These are phyloP conservation scores for Coilia nasus DNA, from an alignment of 2,797 vertebrate species.

Conservation along the genomic window DNA sequence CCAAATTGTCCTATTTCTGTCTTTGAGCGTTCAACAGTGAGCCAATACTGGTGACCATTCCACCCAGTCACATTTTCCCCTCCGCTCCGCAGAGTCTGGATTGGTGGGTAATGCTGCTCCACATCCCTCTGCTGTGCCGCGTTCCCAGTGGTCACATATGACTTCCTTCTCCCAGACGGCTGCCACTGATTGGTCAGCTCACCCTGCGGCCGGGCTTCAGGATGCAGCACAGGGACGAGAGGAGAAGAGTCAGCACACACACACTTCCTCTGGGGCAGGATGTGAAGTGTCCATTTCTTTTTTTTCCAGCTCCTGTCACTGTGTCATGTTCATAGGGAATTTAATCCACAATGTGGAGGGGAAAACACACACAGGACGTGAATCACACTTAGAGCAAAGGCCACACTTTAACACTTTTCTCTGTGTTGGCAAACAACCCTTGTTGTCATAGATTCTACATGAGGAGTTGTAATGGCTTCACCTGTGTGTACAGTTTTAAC, in stretches of 20 bases:
- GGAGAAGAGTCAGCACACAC: conserved; percentile 37
- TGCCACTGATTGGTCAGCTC: conserved; percentile 1
- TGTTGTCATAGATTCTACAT: not conserved
- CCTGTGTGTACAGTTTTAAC: not conserved
- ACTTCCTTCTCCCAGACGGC: not conserved
- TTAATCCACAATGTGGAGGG: not conserved
- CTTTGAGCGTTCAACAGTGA: not conserved
- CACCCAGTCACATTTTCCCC: not conserved
- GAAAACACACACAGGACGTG: not conserved
- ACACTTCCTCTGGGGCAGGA: conserved; percentile 29
- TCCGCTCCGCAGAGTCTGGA: not conserved
- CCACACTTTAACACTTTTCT: not conserved
- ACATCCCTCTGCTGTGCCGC: not conserved
- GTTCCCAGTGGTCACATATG: not conserved
- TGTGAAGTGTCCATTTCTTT: not conserved
- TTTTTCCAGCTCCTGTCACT: not conserved
- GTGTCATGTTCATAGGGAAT: not conserved
- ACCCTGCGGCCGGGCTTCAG: not conserved
- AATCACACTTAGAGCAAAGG: not conserved
- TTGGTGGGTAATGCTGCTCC: not conserved
- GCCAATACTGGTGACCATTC: not conserved
- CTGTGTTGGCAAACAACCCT: not conserved
- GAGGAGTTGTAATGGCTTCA: not conserved
- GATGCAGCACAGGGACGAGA: not conserved
- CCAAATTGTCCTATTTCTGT: too few species aligned